Evolutionary conservation across 1,140 invertebrate species (phyloP).

Genomic region (Magallana gigas): DNA sequence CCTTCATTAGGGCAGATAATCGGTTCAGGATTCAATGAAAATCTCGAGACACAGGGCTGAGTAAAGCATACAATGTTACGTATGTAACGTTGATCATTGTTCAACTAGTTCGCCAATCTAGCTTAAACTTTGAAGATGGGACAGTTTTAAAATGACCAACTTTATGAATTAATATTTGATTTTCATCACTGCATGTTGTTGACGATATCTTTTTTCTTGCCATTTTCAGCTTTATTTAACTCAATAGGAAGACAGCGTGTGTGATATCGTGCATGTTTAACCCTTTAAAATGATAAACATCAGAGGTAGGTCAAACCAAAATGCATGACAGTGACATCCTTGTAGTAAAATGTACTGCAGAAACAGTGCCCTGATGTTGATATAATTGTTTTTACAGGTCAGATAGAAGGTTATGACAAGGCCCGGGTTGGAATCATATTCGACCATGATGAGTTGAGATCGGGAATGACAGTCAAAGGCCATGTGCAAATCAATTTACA

Average conservation of each 20-base stretch:
- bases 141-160: neutral
- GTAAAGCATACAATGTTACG: neutral
- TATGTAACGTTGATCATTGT: neutral
- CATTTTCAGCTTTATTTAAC: conserved; percentile 25
- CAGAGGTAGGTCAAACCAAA: neutral
- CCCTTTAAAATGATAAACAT: conserved; percentile 29
- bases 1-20: neutral
- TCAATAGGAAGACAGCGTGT: conserved; percentile 1
- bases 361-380: neutral
- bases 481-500: neutral
- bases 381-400: neutral
- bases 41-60: neutral
- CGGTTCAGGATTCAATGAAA: neutral
- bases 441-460: conserved; percentile 4
- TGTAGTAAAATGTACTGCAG: too few species aligned
- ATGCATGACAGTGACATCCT: too few species aligned
- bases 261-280: neutral
- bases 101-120: neutral
- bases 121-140: neutral
- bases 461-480: conserved; percentile 5
- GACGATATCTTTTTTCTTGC: neutral
- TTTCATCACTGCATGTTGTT: neutral
- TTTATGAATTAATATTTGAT: neutral
- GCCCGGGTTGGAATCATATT: conserved; percentile 15
- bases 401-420: conserved; percentile 23